Evolutionary conservation across 2,888 invertebrate genomes (phyloP), one percentile per base, ranked within the genome.

Genomic region (Trilocha varians): DNA sequence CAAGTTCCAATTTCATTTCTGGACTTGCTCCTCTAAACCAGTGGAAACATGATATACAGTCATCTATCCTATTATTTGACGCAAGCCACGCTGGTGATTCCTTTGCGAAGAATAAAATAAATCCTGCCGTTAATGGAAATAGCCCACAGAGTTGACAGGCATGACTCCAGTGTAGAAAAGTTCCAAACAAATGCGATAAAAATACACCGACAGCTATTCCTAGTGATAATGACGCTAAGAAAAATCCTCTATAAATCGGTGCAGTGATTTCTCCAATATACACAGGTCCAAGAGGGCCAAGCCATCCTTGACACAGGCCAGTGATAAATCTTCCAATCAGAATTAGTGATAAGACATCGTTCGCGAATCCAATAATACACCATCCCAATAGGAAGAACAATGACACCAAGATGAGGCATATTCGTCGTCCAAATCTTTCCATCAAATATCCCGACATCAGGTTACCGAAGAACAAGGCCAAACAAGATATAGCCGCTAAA

Each of bases 51-150:
- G 75, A 58, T 17, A 88, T 77, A 1, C 92, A 91, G 47, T 89
- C 87, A 2, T 86, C 85, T 0, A 84, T 71, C 43, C 86, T 77
- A 13, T 88, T 88, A 52, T 87, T 89, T 3, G 89, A 87, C 4
- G 90, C 87, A 25, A 92, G 62, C 91, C 92, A 93, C 13, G 87
- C 84, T 0, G 92, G 92, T 16, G 91, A 89, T 70, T 93, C 93
- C 1, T 90, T 90, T n/a, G 90, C 78, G 15, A 87, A 86, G 16
- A 84, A 74, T 13, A 90, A 68, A 13, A 89, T 74, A 0, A 89
- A 51, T 40, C 87, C 85, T 45, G 87, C 87, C 1, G 87, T 43
- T 3, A 88, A 51, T 1, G 89, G 88, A 32, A 89, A 77, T n/a
- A 75, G 41, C 14, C 86, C 86, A 55, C 88, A 88, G 0, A 90